Evolutionary conservation across 64 coral and sea anemone species (phyloP).

Genomic region (Montipora sp.): DNA sequence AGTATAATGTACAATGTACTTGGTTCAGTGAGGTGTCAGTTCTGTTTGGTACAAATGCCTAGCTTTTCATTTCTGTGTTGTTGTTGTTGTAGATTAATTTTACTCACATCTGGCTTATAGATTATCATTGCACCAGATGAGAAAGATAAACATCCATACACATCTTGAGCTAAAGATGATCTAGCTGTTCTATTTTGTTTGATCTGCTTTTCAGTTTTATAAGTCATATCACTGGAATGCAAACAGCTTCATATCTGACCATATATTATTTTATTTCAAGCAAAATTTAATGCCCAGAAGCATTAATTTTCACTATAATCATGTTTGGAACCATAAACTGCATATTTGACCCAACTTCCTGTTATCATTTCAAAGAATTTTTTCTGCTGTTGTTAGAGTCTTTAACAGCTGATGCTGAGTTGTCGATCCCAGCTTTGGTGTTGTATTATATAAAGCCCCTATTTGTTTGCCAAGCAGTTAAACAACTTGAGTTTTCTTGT

Average conservation of each 20-base stretch:
- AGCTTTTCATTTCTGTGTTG: not conserved
- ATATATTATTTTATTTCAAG: not conserved
- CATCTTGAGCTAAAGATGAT: conserved; percentile 24
- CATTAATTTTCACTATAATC: not conserved
- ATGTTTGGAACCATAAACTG: not conserved
- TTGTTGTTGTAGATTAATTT: not conserved
- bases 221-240: not conserved
- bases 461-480: not conserved
- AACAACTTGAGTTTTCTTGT: not conserved
- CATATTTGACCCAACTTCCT: conserved; percentile 34
- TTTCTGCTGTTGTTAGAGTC: not conserved
- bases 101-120: not conserved
- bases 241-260: not conserved
- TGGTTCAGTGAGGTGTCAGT: not conserved
- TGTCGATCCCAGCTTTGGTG: not conserved
- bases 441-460: not conserved
- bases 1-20: not conserved
- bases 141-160: not conserved
- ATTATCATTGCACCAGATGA: conserved; percentile 12
- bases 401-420: not conserved
- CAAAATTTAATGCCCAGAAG: not conserved
- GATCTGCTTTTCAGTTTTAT: conserved; percentile 26
- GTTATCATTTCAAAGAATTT: conserved; percentile 46
- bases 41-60: not conserved
- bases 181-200: not conserved